Percentiles rank a stretch among this genome's conserved stretches.
Conservation (phyloP, 2,113 vertebrate species). For the Anseranas semipalmata region DNA sequence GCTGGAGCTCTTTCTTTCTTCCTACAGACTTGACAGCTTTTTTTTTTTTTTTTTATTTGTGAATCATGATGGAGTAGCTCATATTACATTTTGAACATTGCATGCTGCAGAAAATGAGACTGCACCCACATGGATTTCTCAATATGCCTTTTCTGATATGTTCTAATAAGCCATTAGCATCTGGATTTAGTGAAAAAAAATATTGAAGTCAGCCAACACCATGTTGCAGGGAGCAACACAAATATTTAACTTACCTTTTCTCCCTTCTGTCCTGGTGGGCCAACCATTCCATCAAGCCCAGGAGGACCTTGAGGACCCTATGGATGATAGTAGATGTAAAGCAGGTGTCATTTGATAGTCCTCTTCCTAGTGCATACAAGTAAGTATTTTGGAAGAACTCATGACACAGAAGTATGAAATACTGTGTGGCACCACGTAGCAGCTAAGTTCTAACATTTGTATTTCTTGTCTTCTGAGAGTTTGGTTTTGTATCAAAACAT, state of each 20-base stretch:
- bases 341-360: background rate
- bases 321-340: background rate
- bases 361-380: background rate
- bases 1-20: background rate
- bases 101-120: background rate
- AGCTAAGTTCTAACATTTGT: background rate
- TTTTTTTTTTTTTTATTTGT: too few relatives aligned
- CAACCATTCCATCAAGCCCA: conserved; percentile 81
- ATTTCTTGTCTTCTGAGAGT: background rate
- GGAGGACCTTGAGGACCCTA: conserved; percentile 83
- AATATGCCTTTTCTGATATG: background rate
- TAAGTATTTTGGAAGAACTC: background rate
- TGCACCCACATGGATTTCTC: background rate
- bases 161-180: background rate
- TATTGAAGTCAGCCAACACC: background rate
- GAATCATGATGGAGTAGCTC: background rate
- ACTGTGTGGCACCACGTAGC: background rate
- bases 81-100: background rate
- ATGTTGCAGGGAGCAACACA: background rate
- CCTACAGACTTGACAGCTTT: background rate
- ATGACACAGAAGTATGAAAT: background rate
- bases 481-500: background rate
- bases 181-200: background rate
- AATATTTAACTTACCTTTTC: conserved; percentile 77
- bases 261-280: conserved; percentile 82